A percentile compares a stretch with the other conserved stretches of the same genome.
phyloP scores from a whole-genome alignment of 2,888 invertebrate genomes.

The Horisme vitalbata region DNA sequence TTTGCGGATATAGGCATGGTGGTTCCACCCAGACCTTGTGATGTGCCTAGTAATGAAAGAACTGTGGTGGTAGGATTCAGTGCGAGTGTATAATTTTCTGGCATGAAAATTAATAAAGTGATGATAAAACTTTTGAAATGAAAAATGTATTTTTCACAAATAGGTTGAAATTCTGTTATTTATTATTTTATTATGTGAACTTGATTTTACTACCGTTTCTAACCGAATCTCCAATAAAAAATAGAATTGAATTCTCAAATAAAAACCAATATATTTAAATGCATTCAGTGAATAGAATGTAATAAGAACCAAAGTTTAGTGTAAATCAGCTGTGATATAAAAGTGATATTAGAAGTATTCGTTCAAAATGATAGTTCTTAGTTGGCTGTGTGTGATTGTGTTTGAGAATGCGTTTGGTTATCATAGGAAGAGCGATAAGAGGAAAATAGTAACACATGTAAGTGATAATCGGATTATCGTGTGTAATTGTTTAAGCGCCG shows the following conservation, averaged over 20 bases:
- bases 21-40: too few species aligned
- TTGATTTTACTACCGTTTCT: not conserved
- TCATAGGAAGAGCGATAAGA: constrained; percentile 43
- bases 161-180: not conserved
- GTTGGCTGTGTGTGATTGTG: constrained; percentile 57
- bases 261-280: too few species aligned
- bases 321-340: constrained; percentile 59
- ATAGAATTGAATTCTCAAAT: too few species aligned
- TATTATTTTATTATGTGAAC: not conserved
- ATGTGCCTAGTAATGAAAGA: not conserved
- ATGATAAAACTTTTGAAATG: too few species aligned
- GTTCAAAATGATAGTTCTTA: constrained; percentile 65
- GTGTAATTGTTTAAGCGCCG: not conserved
- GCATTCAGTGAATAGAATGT: too few species aligned
- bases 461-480: constrained; percentile 33
- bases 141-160: too few species aligned
- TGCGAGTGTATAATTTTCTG: too few species aligned
- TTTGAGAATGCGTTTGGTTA: constrained; percentile 44
- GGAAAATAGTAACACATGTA: constrained; percentile 41
- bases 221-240: not conserved
- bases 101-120: too few species aligned
- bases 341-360: constrained; percentile 53
- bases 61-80: too few species aligned
- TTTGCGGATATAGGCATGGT: too few species aligned
- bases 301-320: not conserved